These are phyloP conservation scores for Drosophila persimilis DNA, from an alignment of 1,140 invertebrate species.

Conservation along the genomic window DNA sequence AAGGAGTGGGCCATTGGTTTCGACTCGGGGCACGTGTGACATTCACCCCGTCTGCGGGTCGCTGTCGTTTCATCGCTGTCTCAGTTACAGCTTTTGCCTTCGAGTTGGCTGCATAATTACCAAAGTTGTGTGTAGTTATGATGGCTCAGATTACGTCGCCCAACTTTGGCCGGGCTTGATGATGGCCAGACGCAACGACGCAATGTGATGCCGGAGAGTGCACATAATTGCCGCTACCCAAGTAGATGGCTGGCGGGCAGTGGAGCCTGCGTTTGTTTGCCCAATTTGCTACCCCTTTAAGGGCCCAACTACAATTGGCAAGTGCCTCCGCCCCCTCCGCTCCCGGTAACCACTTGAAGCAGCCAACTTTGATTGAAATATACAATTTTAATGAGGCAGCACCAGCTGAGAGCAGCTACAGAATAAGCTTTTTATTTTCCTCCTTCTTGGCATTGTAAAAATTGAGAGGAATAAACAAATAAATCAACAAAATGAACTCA, in stretches of 20 bases:
- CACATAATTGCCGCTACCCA: constrained; percentile 18
- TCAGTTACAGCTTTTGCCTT: constrained; percentile 50
- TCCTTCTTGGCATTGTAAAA: constrained; percentile 30
- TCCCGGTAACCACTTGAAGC: constrained; percentile 46
- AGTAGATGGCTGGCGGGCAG: background rate
- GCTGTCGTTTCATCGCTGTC: constrained; percentile 28
- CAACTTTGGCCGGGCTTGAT: constrained; percentile 33
- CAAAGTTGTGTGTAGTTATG: constrained; percentile 60
- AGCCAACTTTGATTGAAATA: constrained; percentile 79
- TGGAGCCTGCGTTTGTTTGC: constrained; percentile 15
- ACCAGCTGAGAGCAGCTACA: constrained; percentile 27
- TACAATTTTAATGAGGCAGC: constrained; percentile 77
- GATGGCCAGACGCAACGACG: constrained; percentile 11
- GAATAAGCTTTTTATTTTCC: constrained; percentile 40
- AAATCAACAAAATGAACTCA: constrained; percentile 43
- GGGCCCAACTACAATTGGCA: constrained; percentile 33
- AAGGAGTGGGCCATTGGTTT: background rate
- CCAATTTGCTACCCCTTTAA: constrained; percentile 40
- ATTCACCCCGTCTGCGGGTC: constrained; percentile 11
- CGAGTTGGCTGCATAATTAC: constrained; percentile 60
- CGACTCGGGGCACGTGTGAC: constrained; percentile 66
- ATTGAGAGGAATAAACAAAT: constrained; percentile 55
- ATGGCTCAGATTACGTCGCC: constrained; percentile 67
- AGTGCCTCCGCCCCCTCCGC: constrained; percentile 3
- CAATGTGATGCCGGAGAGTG: constrained; percentile 4